Evolutionary conservation across 2,888 invertebrate species (phyloP).

Genomic region (Dioctria linearis): DNA sequence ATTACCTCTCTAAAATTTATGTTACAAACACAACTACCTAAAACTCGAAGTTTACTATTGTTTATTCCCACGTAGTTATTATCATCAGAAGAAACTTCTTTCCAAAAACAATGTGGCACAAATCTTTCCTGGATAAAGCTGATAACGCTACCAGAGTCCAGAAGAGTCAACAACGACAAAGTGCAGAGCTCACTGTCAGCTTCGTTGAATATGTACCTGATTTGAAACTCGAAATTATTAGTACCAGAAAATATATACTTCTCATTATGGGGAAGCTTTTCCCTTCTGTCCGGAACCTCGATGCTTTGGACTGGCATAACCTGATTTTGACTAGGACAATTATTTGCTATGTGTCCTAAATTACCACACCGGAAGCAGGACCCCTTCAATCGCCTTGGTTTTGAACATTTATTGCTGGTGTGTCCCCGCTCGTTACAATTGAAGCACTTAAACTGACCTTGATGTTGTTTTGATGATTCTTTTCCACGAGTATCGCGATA

Average conservation of each 20-base stretch:
- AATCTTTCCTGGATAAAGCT: conserved; percentile 54
- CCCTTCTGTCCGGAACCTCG: not conserved
- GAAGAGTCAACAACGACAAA: conserved; percentile 4
- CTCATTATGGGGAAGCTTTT: not conserved
- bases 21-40: conserved; percentile 49
- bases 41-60: conserved; percentile 45
- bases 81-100: not conserved
- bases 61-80: conserved; percentile 55
- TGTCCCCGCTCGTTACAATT: conserved; percentile 21
- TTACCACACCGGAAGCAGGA: conserved; percentile 5
- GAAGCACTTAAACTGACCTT: not conserved
- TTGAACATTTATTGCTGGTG: not conserved
- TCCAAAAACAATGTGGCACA: conserved; percentile 44
- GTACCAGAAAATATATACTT: not conserved
- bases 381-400: not conserved
- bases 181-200: not conserved
- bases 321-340: not conserved
- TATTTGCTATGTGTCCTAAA: not conserved
- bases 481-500: not conserved
- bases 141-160: conserved; percentile 55
- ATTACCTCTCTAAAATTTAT: conserved; percentile 35
- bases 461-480: not conserved
- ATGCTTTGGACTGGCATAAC: not conserved
- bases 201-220: not conserved
- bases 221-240: conserved; percentile 5